Evolutionary conservation across 2,113 vertebrate species (phyloP).

Genomic region (Acrocephalus arundinaceus): DNA sequence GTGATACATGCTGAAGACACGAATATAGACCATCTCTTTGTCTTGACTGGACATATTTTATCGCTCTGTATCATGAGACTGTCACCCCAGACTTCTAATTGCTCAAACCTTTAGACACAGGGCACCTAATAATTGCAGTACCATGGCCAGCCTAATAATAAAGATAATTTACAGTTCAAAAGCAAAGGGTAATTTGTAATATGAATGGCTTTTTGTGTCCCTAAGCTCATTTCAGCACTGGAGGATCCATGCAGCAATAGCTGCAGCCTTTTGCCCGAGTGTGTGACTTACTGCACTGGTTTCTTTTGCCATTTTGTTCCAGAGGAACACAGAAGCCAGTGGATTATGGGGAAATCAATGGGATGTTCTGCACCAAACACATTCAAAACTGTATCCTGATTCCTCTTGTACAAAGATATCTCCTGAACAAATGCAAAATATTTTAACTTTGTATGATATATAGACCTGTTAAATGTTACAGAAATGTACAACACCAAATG

Average conservation of each 20-base stretch:
- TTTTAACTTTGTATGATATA: not conserved
- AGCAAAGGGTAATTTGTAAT: conserved; percentile 67
- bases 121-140: conserved; percentile 76
- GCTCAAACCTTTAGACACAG: conserved; percentile 75
- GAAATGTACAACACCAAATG: not conserved
- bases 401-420: not conserved
- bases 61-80: conserved; percentile 62
- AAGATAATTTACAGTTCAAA: conserved; percentile 80
- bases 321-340: not conserved
- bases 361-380: not conserved
- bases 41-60: conserved; percentile 74
- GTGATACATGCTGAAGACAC: conserved; percentile 63
- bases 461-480: not conserved
- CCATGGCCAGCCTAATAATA: conserved; percentile 72
- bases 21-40: conserved; percentile 67
- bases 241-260: conserved; percentile 31
- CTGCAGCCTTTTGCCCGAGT: not conserved
- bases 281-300: conserved; percentile 18
- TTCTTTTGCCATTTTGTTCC: conserved; percentile 42
- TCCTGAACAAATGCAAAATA: not conserved
- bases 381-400: not conserved
- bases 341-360: conserved; percentile 42
- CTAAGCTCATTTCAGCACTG: conserved; percentile 50
- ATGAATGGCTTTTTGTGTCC: conserved; percentile 65
- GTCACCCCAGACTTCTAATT: conserved; percentile 72